Conservation (phyloP, 2,797 vertebrate genomes). For the Microcaecilia unicolor region DNA sequence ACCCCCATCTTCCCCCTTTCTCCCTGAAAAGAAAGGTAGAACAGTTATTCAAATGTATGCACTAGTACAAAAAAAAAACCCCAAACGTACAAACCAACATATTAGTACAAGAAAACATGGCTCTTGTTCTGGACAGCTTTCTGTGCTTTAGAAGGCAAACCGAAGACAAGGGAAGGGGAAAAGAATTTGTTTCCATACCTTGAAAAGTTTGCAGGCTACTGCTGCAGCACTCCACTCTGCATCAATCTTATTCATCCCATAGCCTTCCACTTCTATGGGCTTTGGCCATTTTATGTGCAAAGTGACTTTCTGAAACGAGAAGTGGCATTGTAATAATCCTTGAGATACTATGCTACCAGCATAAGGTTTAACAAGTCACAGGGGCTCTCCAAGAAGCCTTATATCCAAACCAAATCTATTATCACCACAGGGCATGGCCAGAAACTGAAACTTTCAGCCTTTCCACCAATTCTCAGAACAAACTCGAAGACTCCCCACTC, state of each 20-base stretch:
- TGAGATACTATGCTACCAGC: neutral
- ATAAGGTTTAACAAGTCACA: no score
- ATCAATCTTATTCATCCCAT: slow-evolving; percentile 69
- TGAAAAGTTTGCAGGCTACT: slow-evolving; percentile 78
- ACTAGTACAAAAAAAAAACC: no score
- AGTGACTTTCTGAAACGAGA: slow-evolving; percentile 67
- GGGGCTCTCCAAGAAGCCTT: no score
- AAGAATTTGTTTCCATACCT: slow-evolving; percentile 52
- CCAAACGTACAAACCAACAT: accelerated
- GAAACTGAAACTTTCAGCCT: no score
- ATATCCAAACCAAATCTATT: no score
- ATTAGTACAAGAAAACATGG: accelerated
- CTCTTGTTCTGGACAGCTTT: no score
- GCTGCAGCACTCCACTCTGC: slow-evolving; percentile 85
- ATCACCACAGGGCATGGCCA: no score
- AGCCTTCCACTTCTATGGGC: slow-evolving; percentile 78
- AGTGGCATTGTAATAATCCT: slow-evolving; percentile 11
- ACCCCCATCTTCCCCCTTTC: no score
- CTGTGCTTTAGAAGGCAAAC: neutral
- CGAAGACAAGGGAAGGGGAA: neutral
- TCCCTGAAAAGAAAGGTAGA: no score
- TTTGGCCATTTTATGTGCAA: slow-evolving; percentile 81
- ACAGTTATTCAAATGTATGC: no score
- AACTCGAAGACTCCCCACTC: no score
- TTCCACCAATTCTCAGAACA: no score